These are phyloP conservation scores for Muntiacus reevesi DNA, from an alignment of 2,113 vertebrate genomes.

Conservation along the genomic window DNA sequence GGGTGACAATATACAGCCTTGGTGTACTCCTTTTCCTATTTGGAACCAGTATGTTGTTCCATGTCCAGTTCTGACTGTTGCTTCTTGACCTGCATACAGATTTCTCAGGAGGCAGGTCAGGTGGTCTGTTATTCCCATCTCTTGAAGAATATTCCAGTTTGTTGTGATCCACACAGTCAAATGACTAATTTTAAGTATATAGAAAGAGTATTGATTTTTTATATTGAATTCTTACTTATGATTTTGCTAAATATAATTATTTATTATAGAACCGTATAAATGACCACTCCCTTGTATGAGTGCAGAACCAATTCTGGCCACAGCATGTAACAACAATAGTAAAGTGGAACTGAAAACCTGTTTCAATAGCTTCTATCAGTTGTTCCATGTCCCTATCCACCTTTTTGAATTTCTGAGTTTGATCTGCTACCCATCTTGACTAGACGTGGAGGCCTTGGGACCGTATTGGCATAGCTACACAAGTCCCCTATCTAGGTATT, in stretches of 20 bases:
- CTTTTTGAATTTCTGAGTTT: neutral
- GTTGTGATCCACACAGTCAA: neutral
- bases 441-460: neutral
- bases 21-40: neutral
- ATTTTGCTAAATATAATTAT: neutral
- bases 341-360: neutral
- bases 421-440: neutral
- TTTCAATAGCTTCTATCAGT: neutral
- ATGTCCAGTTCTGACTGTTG: neutral
- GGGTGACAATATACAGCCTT: neutral
- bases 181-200: neutral
- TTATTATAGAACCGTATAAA: neutral
- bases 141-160: neutral
- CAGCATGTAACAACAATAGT: neutral
- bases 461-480: fast-evolving
- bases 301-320: neutral
- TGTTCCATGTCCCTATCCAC: neutral
- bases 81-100: neutral
- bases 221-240: neutral
- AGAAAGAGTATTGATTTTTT: neutral
- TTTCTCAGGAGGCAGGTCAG: neutral
- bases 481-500: neutral
- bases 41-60: neutral
- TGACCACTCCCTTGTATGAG: neutral
- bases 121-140: neutral